These are phyloP conservation scores for Drosophila nannoptera DNA, from an alignment of 1,140 invertebrate genomes.

Conservation along the genomic window DNA sequence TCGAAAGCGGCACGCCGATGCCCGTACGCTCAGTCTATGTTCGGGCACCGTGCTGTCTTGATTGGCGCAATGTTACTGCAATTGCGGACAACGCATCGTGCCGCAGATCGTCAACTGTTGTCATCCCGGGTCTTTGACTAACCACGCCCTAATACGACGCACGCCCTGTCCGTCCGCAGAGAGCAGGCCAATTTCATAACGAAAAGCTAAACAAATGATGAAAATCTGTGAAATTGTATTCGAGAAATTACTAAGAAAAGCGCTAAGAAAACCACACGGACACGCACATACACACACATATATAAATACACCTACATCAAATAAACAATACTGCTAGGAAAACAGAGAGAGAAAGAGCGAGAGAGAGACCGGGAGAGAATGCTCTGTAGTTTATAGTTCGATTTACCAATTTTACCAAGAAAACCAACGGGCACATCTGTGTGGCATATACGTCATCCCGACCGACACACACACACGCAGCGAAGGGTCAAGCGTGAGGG, in stretches of 20 bases:
- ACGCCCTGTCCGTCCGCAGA: background rate
- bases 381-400: constrained; percentile 25
- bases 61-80: constrained; percentile 60
- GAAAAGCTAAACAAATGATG: constrained; percentile 10
- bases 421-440: background rate
- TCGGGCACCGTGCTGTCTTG: constrained; percentile 64
- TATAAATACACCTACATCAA: too few relatives aligned
- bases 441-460: constrained; percentile 62
- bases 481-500: too few relatives aligned
- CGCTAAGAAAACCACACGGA: constrained; percentile 10
- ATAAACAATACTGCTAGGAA: background rate
- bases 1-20: constrained; percentile 19
- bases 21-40: constrained; percentile 56
- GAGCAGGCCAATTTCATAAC: background rate
- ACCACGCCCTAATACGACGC: constrained; percentile 3
- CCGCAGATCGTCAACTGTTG: constrained; percentile 32
- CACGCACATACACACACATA: constrained; percentile 10
- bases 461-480: constrained; percentile 29
- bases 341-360: background rate
- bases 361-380: background rate
- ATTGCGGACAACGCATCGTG: constrained; percentile 32
- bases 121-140: constrained; percentile 8
- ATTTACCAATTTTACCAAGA: constrained; percentile 25
- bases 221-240: constrained; percentile 7
- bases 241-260: constrained; percentile 29